Evolutionary conservation across 2,888 invertebrate genomes (phyloP).

Genomic region (Catonia carolina): DNA sequence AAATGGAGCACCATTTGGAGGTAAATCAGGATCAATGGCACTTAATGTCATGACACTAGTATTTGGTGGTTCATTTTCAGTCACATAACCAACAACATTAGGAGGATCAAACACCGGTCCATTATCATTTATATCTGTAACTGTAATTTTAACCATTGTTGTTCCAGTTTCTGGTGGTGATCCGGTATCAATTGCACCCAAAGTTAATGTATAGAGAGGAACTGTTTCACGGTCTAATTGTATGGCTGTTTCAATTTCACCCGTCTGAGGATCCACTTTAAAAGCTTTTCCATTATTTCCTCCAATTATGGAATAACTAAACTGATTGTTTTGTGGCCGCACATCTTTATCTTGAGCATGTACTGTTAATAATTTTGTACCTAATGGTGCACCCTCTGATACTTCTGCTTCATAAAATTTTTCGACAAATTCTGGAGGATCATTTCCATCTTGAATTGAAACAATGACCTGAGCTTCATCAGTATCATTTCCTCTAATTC

Average conservation of each 20-base stretch:
- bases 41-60: constrained; percentile 77
- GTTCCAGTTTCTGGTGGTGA: constrained; percentile 89
- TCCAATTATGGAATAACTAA: constrained; percentile 80
- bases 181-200: constrained; percentile 86
- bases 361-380: constrained; percentile 68
- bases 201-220: constrained; percentile 63
- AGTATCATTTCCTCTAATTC: constrained; percentile 89
- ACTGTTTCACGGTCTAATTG: constrained; percentile 74
- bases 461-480: constrained; percentile 92
- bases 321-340: constrained; percentile 82
- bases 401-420: constrained; percentile 69
- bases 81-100: constrained; percentile 66
- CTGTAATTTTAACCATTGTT: constrained; percentile 67
- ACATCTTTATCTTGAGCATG: constrained; percentile 89
- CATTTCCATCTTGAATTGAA: constrained; percentile 91
- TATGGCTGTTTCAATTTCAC: constrained; percentile 68
- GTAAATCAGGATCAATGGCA: constrained; percentile 82
- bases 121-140: constrained; percentile 89
- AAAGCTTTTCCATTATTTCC: constrained; percentile 79
- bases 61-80: constrained; percentile 80
- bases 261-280: constrained; percentile 77
- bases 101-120: constrained; percentile 73
- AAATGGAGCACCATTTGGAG: constrained; percentile 87
- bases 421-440: constrained; percentile 87
- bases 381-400: constrained; percentile 69